A percentile compares a stretch with the other conserved stretches of the same genome.
Conservation (phyloP, 2,888 invertebrate genomes). For the Apamea epomidion region DNA sequence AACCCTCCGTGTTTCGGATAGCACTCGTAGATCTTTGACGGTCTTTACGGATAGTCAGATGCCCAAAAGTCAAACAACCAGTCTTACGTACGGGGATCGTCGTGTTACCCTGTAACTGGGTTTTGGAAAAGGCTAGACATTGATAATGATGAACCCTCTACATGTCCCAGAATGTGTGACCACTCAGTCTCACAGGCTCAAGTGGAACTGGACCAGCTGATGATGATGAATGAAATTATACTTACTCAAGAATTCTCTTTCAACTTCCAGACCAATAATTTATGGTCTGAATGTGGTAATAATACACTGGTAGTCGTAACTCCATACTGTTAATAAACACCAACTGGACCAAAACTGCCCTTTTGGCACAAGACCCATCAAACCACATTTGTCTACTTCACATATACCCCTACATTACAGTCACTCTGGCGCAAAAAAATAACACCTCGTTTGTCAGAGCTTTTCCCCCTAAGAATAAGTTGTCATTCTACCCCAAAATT, state of each 20-base stretch:
- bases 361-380: not conserved
- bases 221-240: not conserved
- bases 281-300: conserved; percentile 3
- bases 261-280: not conserved
- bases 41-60: not conserved
- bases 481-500: conserved; percentile 57
- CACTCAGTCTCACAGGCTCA: too few species aligned
- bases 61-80: not conserved
- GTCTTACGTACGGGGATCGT: not conserved
- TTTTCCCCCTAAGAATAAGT: conserved; percentile 34
- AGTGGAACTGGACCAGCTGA: not conserved
- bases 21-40: too few species aligned
- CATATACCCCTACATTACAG: conserved; percentile 19
- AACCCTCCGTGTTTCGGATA: too few species aligned
- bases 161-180: too few species aligned
- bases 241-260: conserved; percentile 1
- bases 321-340: not conserved
- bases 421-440: conserved; percentile 43
- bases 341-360: not conserved
- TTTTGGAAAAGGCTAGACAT: not conserved
- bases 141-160: too few species aligned
- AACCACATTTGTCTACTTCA: conserved; percentile 35
- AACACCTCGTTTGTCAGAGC: conserved; percentile 48
- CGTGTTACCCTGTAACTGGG: not conserved
- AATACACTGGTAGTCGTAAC: not conserved